Conservation (phyloP, 2,888 invertebrate genomes). For the Tolmerus cingulatus region DNA sequence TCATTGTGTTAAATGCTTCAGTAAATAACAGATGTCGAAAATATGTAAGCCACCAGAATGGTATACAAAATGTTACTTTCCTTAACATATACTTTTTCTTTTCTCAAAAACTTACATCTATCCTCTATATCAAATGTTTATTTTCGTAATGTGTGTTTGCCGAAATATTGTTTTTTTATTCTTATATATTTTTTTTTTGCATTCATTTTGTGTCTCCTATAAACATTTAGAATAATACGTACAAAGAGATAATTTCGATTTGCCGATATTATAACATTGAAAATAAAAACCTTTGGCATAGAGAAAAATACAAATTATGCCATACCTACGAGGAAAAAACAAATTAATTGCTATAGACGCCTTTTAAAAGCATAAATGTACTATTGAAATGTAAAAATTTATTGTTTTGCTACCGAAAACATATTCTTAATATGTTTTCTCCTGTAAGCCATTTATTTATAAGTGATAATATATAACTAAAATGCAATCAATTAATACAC, state of each 20-base stretch:
- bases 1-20: background rate
- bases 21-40: background rate
- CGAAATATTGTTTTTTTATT: constrained; percentile 36
- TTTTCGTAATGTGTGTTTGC: constrained; percentile 35
- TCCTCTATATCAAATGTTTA: constrained; percentile 32
- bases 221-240: constrained; percentile 37
- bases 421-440: constrained; percentile 29
- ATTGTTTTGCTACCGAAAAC: constrained; percentile 20
- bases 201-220: constrained; percentile 9
- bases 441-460: constrained; percentile 11
- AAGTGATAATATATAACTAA: constrained; percentile 24
- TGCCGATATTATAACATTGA: background rate
- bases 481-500: constrained; percentile 30
- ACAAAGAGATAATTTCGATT: constrained; percentile 30
- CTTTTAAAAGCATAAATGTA: constrained; percentile 36
- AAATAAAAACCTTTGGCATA: constrained; percentile 19
- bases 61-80: constrained; percentile 27
- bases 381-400: background rate
- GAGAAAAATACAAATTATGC: constrained; percentile 13
- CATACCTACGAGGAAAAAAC: background rate
- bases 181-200: background rate
- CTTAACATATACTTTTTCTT: constrained; percentile 27
- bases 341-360: constrained; percentile 26
- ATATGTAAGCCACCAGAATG: constrained; percentile 30
- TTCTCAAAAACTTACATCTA: constrained; percentile 35